Evolutionary conservation across 2,888 invertebrate species (phyloP).

Genomic region (Branchipolynoe longqiensis): DNA sequence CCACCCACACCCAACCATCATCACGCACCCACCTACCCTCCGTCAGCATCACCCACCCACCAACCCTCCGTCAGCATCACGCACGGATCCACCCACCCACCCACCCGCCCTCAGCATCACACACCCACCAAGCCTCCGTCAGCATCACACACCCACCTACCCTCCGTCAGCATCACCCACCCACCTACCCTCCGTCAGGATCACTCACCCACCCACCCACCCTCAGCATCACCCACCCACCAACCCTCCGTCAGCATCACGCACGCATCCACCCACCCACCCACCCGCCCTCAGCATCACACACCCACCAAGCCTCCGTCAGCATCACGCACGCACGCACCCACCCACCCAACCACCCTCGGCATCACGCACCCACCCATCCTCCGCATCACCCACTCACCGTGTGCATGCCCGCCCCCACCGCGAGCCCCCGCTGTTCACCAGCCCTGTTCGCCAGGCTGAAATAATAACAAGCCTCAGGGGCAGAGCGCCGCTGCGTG

Average conservation of each 20-base stretch:
- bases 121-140: background rate
- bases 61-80: no score
- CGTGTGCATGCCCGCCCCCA: background rate
- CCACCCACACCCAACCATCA: no score
- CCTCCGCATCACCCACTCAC: background rate
- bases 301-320: background rate
- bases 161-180: background rate
- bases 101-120: background rate
- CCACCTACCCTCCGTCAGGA: no score
- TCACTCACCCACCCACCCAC: no score
- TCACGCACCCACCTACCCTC: no score
- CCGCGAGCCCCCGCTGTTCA: background rate
- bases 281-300: background rate
- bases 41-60: no score
- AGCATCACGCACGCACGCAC: background rate
- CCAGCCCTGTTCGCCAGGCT: background rate
- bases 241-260: no score
- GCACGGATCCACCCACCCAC: no score
- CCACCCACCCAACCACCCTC: background rate
- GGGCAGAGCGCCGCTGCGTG: slow-evolving; percentile 19
- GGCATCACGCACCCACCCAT: background rate
- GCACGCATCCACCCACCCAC: no score
- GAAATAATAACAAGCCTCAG: slow-evolving; percentile 16
- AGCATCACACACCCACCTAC: background rate
- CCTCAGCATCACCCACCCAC: no score